Evolutionary conservation across 1,140 invertebrate genomes (phyloP), one percentile per base, ranked within the genome.

Genomic region (Cydia pomonella): DNA sequence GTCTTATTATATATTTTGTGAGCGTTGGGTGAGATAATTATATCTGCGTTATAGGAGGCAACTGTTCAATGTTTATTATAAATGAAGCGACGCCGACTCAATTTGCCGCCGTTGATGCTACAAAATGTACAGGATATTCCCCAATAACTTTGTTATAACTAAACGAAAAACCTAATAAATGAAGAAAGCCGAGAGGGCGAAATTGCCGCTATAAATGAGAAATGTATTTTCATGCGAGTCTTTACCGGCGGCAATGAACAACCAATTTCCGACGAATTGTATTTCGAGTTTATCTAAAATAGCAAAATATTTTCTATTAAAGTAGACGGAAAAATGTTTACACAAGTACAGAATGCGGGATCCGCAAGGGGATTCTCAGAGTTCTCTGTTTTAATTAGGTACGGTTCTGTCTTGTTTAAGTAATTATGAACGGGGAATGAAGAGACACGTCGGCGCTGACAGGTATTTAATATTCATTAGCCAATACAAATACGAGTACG

Each of bases 101-200:
- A 12, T 27, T 66, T 25, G 21, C 63, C 63, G 63, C 13, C 13
- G n/a, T 25, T 25, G 59, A 23, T 12, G 25, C 63, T 29, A 16
- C 63, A 66, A 66, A 66, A 66, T 66, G 16, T 66, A 29, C 27
- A 66, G 5, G 25, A 66, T 66, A 18, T 66, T 66, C n/a, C 25
- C 63, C 64, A 69, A 69, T 41, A 69, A 41, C 33, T 44, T 44
- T 44, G 41, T 44, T 44, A 44, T 44, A 69, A 69, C 29, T 33
- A 69, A 29, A 41, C n/a, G 62, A n/a, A 25, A 69, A 69, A 69
- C 64, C 64, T 38, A 69, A 69, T 69, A 69, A 59, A 69, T 38
- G 64, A 69, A 69, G 18, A 69, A 69, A 38, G 29, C 29, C 29
- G 64, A 18, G 64, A 69, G 62, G 23, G n/a, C 33, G 16, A 18